These are phyloP conservation scores for Thymelicus acteon DNA, from an alignment of 2,888 invertebrate species.

Conservation along the genomic window DNA sequence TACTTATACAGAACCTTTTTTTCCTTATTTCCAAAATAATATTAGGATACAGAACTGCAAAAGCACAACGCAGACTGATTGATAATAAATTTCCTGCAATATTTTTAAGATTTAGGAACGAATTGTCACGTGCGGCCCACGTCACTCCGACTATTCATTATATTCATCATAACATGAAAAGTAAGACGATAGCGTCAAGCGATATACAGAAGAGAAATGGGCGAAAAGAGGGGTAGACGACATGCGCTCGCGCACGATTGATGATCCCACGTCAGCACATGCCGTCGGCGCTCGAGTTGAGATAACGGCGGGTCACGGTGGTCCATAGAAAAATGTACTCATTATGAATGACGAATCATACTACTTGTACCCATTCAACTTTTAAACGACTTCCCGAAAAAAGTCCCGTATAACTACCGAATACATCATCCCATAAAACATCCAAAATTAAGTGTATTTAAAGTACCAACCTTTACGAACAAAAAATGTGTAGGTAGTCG, in stretches of 20 bases:
- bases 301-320: slow-evolving; percentile 62
- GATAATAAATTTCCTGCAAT: slow-evolving; percentile 1
- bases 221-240: slow-evolving; percentile 54
- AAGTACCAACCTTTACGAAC: not conserved
- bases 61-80: no score
- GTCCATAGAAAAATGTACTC: slow-evolving; percentile 55
- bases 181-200: slow-evolving; percentile 49
- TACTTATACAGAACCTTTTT: no score
- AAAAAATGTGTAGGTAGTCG: no score
- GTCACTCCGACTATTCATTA: slow-evolving; percentile 49
- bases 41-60: no score
- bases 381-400: slow-evolving; percentile 40
- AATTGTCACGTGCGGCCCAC: slow-evolving; percentile 49
- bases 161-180: slow-evolving; percentile 46
- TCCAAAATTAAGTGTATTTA: not conserved
- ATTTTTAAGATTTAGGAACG: slow-evolving; percentile 39
- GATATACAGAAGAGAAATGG: slow-evolving; percentile 56
- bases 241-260: slow-evolving; percentile 61
- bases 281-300: slow-evolving; percentile 45
- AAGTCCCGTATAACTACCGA: not conserved
- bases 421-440: no score
- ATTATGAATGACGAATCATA: slow-evolving; percentile 54
- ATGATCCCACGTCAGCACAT: slow-evolving; percentile 60
- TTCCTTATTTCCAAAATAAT: no score
- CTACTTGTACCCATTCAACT: slow-evolving; percentile 45